phyloP scores from a whole-genome alignment of 1,140 invertebrate species.

The Lasioglossum albipes region DNA sequence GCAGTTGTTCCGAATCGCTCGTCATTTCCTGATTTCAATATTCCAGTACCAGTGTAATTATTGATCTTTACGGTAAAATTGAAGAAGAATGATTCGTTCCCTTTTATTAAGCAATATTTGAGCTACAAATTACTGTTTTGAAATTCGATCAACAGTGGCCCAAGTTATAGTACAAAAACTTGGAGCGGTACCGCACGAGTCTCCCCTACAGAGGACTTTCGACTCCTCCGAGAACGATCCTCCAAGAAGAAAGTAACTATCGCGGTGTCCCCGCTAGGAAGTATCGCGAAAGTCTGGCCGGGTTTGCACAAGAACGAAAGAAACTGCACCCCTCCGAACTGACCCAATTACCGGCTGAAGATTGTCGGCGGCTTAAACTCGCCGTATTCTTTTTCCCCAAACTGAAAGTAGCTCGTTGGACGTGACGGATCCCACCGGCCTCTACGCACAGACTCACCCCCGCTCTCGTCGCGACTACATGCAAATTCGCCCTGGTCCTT shows the following conservation, averaged over 20 bases:
- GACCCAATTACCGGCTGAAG: slow-evolving; percentile 51
- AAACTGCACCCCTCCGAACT: slow-evolving; percentile 16
- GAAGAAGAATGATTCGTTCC: too few relatives aligned
- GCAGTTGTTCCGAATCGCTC: too few relatives aligned
- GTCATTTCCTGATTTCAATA: too few relatives aligned
- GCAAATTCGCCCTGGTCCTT: slow-evolving; percentile 32
- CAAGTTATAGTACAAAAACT: too few relatives aligned
- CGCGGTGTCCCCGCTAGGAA: slow-evolving; percentile 5
- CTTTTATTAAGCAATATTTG: too few relatives aligned
- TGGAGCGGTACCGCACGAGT: too few relatives aligned
- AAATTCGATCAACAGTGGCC: too few relatives aligned
- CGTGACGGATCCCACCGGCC: slow-evolving; percentile 50
- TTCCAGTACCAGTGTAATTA: too few relatives aligned
- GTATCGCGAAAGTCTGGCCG: background rate
- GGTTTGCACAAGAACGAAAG: slow-evolving; percentile 15
- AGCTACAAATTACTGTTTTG: too few relatives aligned
- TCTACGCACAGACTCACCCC: background rate
- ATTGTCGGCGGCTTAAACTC: slow-evolving; percentile 47
- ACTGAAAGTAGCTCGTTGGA: slow-evolving; percentile 42
- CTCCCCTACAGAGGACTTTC: background rate
- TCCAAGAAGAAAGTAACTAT: background rate
- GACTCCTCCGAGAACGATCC: background rate
- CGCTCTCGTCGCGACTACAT: slow-evolving; percentile 24
- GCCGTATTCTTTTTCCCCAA: slow-evolving; percentile 9
- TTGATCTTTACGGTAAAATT: too few relatives aligned